Percentiles rank a stretch among this genome's conserved stretches.
phyloP scores from a whole-genome alignment of 2,888 invertebrate genomes.

The Opisthograptis luteolata region DNA sequence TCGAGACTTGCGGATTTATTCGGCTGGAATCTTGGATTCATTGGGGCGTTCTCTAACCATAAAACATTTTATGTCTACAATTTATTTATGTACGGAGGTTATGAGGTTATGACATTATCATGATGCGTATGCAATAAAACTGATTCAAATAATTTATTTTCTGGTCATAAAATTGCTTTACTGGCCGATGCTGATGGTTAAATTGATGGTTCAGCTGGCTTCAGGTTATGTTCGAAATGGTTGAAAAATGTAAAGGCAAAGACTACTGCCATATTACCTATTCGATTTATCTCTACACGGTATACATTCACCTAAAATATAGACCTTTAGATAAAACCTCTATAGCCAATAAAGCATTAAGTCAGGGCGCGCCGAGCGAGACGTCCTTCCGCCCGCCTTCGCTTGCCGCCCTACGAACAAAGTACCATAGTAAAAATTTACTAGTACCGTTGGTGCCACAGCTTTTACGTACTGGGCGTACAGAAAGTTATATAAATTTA shows the following conservation, averaged over 20 bases:
- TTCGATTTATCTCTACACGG: too few relatives aligned
- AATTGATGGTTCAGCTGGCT: background rate
- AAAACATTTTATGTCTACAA: slow-evolving; percentile 60
- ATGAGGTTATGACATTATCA: slow-evolving; percentile 60
- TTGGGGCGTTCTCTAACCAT: slow-evolving; percentile 43
- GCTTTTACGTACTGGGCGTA: slow-evolving; percentile 36
- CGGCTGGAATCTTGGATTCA: slow-evolving; percentile 39
- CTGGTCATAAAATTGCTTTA: slow-evolving; percentile 54
- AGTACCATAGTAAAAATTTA: slow-evolving; percentile 54
- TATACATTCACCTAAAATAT: background rate
- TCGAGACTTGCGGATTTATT: slow-evolving; percentile 48
- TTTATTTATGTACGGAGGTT: slow-evolving; percentile 58
- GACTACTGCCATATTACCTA: too few relatives aligned
- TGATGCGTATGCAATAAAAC: slow-evolving; percentile 66
- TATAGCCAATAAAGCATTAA: slow-evolving; percentile 52
- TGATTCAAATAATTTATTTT: slow-evolving; percentile 51
- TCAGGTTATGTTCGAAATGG: background rate
- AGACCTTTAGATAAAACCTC: slow-evolving; percentile 48
- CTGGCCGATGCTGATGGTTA: slow-evolving; percentile 36
- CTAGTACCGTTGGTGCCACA: slow-evolving; percentile 40
- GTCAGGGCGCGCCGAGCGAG: slow-evolving; percentile 49
- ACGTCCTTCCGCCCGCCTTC: slow-evolving; percentile 55
- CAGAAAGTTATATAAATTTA: slow-evolving; percentile 29
- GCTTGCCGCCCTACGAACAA: slow-evolving; percentile 47
- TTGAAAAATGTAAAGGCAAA: slow-evolving; percentile 5